These are phyloP conservation scores for Uloborus diversus DNA, from an alignment of 1,140 invertebrate species.

Conservation along the genomic window DNA sequence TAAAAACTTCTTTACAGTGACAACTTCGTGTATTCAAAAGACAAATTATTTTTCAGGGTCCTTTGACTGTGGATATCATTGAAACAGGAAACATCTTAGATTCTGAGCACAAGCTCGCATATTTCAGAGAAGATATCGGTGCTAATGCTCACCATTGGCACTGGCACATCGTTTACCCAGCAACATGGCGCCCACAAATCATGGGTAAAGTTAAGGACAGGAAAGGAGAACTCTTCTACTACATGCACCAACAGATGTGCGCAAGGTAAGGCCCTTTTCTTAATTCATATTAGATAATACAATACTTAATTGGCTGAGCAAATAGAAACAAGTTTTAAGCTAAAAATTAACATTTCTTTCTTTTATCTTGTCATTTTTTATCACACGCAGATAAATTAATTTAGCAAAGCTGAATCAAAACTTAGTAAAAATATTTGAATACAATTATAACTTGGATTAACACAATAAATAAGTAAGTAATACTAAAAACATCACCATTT, in stretches of 20 bases:
- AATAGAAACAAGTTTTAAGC: no score
- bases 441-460: no score
- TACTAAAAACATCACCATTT: no score
- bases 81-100: slow-evolving; percentile 75
- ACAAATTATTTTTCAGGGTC: slow-evolving; percentile 10
- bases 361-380: no score
- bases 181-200: slow-evolving; percentile 60
- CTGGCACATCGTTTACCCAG: slow-evolving; percentile 81
- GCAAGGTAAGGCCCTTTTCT: slow-evolving; percentile 70
- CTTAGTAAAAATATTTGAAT: no score
- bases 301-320: no score
- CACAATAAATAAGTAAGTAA: no score
- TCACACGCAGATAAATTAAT: no score
- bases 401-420: no score
- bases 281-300: no score
- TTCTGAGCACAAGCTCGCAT: slow-evolving; percentile 77
- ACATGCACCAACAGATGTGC: slow-evolving; percentile 77
- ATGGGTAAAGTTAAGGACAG: slow-evolving; percentile 71
- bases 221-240: slow-evolving; percentile 77
- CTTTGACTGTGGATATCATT: slow-evolving; percentile 7
- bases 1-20: neutral
- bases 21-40: no score
- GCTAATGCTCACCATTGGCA: slow-evolving; percentile 73
- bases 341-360: no score
- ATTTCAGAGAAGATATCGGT: slow-evolving; percentile 77